Evolutionary conservation across 1,140 invertebrate species (phyloP).

Genomic region (Lineus longissimus): DNA sequence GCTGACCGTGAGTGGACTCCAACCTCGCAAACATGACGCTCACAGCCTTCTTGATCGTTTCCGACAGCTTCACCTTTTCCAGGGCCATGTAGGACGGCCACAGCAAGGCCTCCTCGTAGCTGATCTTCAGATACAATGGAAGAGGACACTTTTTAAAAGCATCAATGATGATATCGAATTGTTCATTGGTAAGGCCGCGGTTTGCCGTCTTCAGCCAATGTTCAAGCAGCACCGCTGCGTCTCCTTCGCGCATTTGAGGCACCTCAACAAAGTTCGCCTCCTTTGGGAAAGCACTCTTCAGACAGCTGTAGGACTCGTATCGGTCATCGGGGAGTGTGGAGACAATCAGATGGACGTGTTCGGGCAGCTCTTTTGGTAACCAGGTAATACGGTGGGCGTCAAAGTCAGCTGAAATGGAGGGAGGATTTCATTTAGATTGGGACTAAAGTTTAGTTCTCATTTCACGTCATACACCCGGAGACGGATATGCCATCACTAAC

Average conservation of each 20-base stretch:
- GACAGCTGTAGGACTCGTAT: slow-evolving; percentile 30
- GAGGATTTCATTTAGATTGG: no score
- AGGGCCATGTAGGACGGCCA: slow-evolving; percentile 40
- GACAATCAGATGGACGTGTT: slow-evolving; percentile 66
- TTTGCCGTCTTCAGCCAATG: slow-evolving; percentile 36
- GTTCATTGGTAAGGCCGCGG: slow-evolving; percentile 31
- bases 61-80: slow-evolving; percentile 33
- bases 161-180: slow-evolving; percentile 37
- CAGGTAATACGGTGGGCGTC: slow-evolving; percentile 42
- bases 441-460: no score
- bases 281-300: slow-evolving; percentile 25
- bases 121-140: slow-evolving; percentile 43
- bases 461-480: no score
- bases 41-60: slow-evolving; percentile 38
- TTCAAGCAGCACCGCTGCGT: slow-evolving; percentile 33
- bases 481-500: no score
- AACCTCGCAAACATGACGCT: slow-evolving; percentile 62
- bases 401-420: slow-evolving; percentile 33
- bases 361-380: slow-evolving; percentile 45
- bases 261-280: slow-evolving; percentile 33
- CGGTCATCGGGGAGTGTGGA: slow-evolving; percentile 47
- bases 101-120: slow-evolving; percentile 37
- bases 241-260: slow-evolving; percentile 30
- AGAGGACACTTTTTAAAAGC: slow-evolving; percentile 39
- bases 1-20: slow-evolving; percentile 64